A percentile compares a stretch with the other conserved stretches of the same genome.
Evolutionary conservation across 2,888 invertebrate species (phyloP).

Genomic region (Callyntrura sp.): DNA sequence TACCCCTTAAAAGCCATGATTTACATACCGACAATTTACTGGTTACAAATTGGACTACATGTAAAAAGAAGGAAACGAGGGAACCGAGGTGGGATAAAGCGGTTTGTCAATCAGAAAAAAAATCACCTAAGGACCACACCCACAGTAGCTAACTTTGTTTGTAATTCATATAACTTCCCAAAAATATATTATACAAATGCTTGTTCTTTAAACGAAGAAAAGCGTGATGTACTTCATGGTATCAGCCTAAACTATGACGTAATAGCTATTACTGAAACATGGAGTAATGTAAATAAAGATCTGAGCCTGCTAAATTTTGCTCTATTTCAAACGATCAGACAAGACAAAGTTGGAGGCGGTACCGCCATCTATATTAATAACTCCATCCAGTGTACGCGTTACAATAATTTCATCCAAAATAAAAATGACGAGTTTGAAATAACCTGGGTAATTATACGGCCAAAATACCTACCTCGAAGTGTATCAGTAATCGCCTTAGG

Average conservation of each 20-base stretch:
- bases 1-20: too few relatives aligned
- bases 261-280: slow-evolving; percentile 9
- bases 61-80: neutral
- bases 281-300: neutral
- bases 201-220: slow-evolving; percentile 4
- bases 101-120: too few relatives aligned
- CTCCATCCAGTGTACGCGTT: neutral
- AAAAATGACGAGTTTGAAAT: slow-evolving; percentile 24
- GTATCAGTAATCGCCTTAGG: slow-evolving; percentile 29
- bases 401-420: slow-evolving; percentile 14
- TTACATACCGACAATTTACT: neutral
- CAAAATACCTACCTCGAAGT: slow-evolving; percentile 5
- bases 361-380: neutral
- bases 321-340: neutral
- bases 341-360: neutral
- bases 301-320: neutral
- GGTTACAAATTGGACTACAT: neutral
- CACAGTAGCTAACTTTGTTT: neutral
- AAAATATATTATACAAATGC: slow-evolving; percentile 1
- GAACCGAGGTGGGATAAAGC: neutral
- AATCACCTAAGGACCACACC: neutral
- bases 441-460: slow-evolving; percentile 24
- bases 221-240: neutral
- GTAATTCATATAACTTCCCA: neutral
- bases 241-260: neutral